Evolutionary conservation across 2,113 vertebrate genomes (phyloP), one percentile per base, ranked within the genome.

Genomic region (Apteryx mantelli): DNA sequence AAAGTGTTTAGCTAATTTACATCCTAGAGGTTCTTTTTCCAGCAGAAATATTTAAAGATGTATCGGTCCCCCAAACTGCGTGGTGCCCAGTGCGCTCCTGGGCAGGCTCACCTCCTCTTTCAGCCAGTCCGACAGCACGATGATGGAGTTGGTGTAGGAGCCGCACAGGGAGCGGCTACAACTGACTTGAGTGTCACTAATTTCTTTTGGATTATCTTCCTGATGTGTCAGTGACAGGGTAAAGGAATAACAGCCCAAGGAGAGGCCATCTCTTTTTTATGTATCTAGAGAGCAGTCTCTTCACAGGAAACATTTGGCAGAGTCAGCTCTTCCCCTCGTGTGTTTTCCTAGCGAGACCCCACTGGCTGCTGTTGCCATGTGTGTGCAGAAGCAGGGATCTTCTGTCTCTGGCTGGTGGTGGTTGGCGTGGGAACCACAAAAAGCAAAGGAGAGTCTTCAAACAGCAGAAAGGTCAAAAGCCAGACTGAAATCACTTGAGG

Each of bases 401-500:
- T 75, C 75, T 46, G 32, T 32, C 7, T 20, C 3, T 16, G 44
- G 76, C 89, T 77, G 12, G 5, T 66, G 68, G 60, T 79, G n/a
- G 42, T 30, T 44, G 73, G 10, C 3, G 6, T 34, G 70, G 91
- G 85, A 79, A 48, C 3, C 0, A 3, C 44, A 71, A 15, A 73
- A 21, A 70, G 81, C 77, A 24, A 11, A 56, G 80, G 24, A n/a
- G 30, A 55, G 36, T 73, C 83, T 78, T 40, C 36, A 46, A 71
- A 75, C 68, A 75, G 76, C 76, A 84, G 82, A 97, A 97, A 95
- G 94, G 96, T 97, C 94, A 97, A 91, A 95, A 96, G 82, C 50
- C 89, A 91, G n/a, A 5, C 46, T 91, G 20, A 71, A 94, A 91
- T 82, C 61, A 94, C 60, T 64, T 6, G 68, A 86, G 82, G 79